phyloP scores from a whole-genome alignment of 53 echinoderm and acorn worm genomes.

The Echinometra lucunter region DNA sequence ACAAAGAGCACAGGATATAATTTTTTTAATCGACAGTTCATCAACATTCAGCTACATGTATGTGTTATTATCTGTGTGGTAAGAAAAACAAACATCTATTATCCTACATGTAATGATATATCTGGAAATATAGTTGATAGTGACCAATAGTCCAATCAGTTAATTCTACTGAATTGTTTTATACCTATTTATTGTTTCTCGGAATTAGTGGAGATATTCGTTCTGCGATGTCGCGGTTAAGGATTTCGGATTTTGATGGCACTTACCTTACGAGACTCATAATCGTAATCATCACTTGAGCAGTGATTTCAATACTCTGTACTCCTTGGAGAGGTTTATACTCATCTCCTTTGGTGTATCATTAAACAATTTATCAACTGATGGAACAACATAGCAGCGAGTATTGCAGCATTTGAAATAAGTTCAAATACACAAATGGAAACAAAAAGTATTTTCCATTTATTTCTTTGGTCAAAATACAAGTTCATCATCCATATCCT shows the following conservation, averaged over 20 bases:
- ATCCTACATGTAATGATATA: background rate
- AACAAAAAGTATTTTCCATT: background rate
- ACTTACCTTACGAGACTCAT: background rate
- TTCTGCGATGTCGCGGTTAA: background rate
- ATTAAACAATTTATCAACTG: background rate
- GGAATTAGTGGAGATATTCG: background rate
- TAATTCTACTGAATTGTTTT: background rate
- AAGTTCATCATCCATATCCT: background rate
- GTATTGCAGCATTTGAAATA: background rate
- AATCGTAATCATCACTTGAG: background rate
- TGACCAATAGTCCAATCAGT: background rate
- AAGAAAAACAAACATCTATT: background rate
- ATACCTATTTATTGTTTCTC: background rate
- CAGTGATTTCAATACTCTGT: background rate
- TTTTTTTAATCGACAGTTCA: background rate
- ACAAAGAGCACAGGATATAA: background rate
- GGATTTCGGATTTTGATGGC: background rate
- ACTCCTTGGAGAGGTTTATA: background rate
- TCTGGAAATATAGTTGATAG: background rate
- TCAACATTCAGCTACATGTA: background rate
- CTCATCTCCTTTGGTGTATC: background rate
- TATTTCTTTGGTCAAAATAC: background rate
- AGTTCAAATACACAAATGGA: background rate
- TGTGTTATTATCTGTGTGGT: background rate
- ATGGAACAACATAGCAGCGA: background rate